These are phyloP conservation scores for Magallana gigas DNA, from an alignment of 1,140 invertebrate species.

Conservation along the genomic window DNA sequence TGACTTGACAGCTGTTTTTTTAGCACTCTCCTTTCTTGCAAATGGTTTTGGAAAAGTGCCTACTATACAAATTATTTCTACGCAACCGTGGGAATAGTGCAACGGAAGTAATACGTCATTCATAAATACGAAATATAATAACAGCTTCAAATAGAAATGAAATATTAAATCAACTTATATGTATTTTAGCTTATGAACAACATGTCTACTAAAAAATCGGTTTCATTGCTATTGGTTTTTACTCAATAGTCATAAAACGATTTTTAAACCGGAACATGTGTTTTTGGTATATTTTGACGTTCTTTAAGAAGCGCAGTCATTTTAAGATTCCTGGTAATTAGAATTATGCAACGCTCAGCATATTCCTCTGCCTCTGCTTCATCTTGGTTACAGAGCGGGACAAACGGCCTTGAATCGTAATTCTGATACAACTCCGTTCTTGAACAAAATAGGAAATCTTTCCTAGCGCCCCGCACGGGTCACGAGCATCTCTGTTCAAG, in stretches of 20 bases:
- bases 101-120: constrained; percentile 12
- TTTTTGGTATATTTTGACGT: background rate
- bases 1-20: constrained; percentile 32
- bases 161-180: too few relatives aligned
- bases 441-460: constrained; percentile 21
- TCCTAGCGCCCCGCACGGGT: background rate
- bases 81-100: constrained; percentile 20
- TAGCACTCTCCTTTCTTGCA: constrained; percentile 1
- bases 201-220: too few relatives aligned
- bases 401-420: constrained; percentile 17
- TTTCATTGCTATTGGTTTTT: too few relatives aligned
- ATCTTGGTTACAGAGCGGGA: background rate
- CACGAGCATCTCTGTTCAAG: background rate
- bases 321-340: constrained; percentile 34
- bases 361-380: constrained; percentile 14
- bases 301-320: background rate
- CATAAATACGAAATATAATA: constrained; percentile 8
- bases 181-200: too few relatives aligned
- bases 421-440: constrained; percentile 19
- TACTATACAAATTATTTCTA: constrained; percentile 30
- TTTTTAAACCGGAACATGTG: constrained; percentile 8
- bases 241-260: background rate
- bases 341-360: constrained; percentile 33
- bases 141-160: too few relatives aligned
- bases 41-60: constrained; percentile 32